Percentiles rank a stretch among this genome's conserved stretches.
Conservation (phyloP, 2,113 vertebrate genomes). For the Zosterops hypoxanthus region DNA sequence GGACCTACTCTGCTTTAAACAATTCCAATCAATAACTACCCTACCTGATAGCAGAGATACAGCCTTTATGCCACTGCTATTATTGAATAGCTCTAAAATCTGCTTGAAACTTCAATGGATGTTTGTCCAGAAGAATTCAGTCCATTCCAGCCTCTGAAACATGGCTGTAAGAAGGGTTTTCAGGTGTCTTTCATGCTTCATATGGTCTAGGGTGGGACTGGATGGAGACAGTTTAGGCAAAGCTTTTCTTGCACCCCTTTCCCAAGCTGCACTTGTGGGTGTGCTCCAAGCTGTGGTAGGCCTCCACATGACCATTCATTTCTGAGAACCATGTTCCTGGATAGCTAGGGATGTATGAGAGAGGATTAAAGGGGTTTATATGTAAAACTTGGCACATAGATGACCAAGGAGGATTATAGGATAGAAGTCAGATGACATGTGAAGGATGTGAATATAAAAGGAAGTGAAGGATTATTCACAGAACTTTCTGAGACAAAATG, state of each 20-base stretch:
- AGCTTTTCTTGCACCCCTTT: background rate
- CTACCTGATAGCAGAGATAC: background rate
- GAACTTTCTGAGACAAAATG: background rate
- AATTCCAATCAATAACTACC: background rate
- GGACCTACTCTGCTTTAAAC: background rate
- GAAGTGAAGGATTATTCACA: background rate
- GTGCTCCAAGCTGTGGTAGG: background rate
- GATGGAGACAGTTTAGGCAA: background rate
- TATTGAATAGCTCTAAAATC: background rate
- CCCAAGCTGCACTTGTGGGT: background rate
- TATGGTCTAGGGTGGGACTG: background rate
- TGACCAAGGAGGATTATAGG: background rate
- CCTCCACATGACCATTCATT: background rate
- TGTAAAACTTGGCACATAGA: background rate
- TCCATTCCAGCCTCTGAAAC: background rate
- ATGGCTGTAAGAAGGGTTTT: background rate
- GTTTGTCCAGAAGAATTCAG: background rate
- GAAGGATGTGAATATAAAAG: slow-evolving; percentile 8
- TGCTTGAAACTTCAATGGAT: background rate
- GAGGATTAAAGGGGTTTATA: background rate
- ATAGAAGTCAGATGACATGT: background rate
- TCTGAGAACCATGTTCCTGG: background rate
- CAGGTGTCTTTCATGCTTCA: background rate
- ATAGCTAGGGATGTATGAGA: background rate
- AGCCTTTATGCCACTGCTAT: background rate